phyloP scores from a whole-genome alignment of 2,797 vertebrate genomes.

The Coracias cyanogaster region DNA sequence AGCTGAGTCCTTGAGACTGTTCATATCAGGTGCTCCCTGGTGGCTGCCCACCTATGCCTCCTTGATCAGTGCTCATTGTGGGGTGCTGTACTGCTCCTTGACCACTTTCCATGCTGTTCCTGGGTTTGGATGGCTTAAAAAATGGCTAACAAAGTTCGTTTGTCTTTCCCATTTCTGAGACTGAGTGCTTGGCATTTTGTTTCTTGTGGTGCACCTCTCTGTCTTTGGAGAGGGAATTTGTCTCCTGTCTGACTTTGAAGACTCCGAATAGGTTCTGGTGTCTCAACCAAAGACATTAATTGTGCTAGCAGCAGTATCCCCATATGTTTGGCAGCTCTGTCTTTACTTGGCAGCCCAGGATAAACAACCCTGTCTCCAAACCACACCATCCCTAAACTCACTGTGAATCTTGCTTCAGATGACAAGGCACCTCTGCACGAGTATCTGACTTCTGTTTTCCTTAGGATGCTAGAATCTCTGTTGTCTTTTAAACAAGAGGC shows the following conservation, averaged over 20 bases:
- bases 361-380: slow-evolving; percentile 65
- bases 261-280: slow-evolving; percentile 47
- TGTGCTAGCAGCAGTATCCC: slow-evolving; percentile 52
- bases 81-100: background rate
- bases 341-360: slow-evolving; percentile 51
- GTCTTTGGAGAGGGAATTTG: slow-evolving; percentile 4
- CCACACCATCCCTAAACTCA: slow-evolving; percentile 61
- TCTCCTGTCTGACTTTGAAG: slow-evolving; percentile 43
- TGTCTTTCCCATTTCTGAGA: background rate
- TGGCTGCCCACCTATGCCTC: background rate
- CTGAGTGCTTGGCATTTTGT: slow-evolving; percentile 1
- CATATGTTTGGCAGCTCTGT: slow-evolving; percentile 60
- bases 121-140: background rate
- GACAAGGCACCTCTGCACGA: slow-evolving; percentile 57
- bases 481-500: slow-evolving; percentile 38
- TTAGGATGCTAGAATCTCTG: slow-evolving; percentile 50
- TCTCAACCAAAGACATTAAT: slow-evolving; percentile 44
- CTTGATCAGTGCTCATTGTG: fast-evolving
- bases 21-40: background rate
- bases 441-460: slow-evolving; percentile 67
- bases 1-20: background rate
- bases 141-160: background rate
- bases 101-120: background rate
- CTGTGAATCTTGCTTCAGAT: slow-evolving; percentile 67
- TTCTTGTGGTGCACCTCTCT: background rate